Evolutionary conservation across 2,797 vertebrate genomes (phyloP).

Genomic region (Pseudotriccus pelzelni): DNA sequence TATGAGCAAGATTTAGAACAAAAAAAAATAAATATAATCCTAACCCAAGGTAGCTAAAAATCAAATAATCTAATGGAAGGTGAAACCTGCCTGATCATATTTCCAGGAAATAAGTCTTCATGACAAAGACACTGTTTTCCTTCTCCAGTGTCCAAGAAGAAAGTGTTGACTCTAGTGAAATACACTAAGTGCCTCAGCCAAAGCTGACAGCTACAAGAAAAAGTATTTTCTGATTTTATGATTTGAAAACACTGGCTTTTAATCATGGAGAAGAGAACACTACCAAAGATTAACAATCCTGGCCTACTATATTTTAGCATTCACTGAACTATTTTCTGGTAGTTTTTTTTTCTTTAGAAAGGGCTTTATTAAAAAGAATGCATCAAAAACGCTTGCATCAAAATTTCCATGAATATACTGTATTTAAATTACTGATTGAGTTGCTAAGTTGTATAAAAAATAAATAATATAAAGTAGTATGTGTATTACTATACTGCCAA

Average conservation of each 20-base stretch:
- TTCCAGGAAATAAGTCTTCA: neutral
- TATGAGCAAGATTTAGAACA: neutral
- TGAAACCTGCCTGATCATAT: neutral
- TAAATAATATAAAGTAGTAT: neutral
- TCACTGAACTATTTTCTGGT: neutral
- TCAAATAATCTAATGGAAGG: neutral
- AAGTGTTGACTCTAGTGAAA: neutral
- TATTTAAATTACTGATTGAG: neutral
- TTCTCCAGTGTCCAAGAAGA: neutral
- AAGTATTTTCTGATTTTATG: neutral
- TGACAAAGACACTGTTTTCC: neutral
- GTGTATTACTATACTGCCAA: neutral
- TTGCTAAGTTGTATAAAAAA: neutral
- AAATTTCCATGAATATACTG: neutral
- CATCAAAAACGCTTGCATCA: neutral
- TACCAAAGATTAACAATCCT: neutral
- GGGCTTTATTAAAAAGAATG: neutral
- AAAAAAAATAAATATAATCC: neutral
- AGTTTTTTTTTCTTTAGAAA: neutral
- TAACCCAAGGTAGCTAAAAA: neutral
- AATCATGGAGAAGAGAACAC: neutral
- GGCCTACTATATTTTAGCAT: neutral
- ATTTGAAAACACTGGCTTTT: neutral
- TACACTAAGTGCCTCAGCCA: neutral
- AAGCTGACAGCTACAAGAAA: neutral